Evolutionary conservation across 2,113 vertebrate species (phyloP), one percentile per base, ranked within the genome.

Genomic region (Vulpes lagopus): DNA sequence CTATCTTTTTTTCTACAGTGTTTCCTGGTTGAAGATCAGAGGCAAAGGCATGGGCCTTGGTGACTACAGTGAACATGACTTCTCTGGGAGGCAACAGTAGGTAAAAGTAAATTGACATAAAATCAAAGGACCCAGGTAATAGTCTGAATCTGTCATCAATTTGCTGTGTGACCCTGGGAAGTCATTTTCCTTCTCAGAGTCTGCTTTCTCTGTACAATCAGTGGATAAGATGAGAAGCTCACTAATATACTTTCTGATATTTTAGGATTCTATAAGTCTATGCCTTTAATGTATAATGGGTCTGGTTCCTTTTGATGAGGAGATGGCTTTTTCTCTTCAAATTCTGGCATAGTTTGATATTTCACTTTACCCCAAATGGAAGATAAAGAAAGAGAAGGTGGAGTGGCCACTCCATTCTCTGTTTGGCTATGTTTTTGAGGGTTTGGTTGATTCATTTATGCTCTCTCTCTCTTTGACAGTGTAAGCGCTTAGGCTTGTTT

Each of bases 331-430:
- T 97, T 95, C 64, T 93, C 27, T 95, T 92, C 25, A 92, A 94
- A 96, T 96, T 94, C 79, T 89, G 71, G 73, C 62, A 95, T 53
- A 93, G 86, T 89, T 97, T 98, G 96, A 97, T 97, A 97, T 98
- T 98, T 98, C 51, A 93, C 62, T 97, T 92, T 90, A 89, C n/a
- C 80, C 79, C 22, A 97, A 97, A 96, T 97, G 81, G 82, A 94
- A 95, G 76, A 94, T 97, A 95, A 96, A 97, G 85, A 95, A 95
- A 97, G 78, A 93, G 71, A 82, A 97, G 76, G 57, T 64, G 20
- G 87, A 95, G 3, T 3, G 19, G 82, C 97, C 93, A 95, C 91
- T 84, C 65, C 92, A 71, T 95, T 96, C 93, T 32, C 73, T 65
- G 20, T 89, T 95, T 82, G 73, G 55, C 73, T 93, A 62, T 88